Evolutionary conservation across 2,797 vertebrate genomes (phyloP).

Genomic region (Botia kubotai): DNA sequence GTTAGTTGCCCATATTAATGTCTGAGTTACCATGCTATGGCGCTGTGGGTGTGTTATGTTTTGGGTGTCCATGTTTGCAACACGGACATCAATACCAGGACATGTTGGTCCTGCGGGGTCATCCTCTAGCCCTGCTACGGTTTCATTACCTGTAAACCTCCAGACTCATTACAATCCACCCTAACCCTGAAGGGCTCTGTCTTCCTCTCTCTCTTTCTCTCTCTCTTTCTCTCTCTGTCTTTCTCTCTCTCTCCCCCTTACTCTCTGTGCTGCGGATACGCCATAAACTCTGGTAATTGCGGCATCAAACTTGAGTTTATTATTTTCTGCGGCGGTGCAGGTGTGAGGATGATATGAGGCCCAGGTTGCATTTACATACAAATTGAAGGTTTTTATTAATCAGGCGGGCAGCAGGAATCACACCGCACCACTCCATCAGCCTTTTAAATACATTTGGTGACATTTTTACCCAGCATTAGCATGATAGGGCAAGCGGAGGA

Average conservation of each 20-base stretch:
- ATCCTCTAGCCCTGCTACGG: constrained; percentile 24
- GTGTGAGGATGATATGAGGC: constrained; percentile 98
- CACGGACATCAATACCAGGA: constrained; percentile 40
- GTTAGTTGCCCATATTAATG: background rate
- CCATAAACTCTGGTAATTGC: constrained; percentile 99
- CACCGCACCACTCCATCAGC: constrained; percentile 99
- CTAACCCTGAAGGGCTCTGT: constrained; percentile 70
- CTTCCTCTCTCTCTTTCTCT: constrained; percentile 58
- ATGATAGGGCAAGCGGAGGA: constrained; percentile 99
- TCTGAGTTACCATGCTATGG: constrained; percentile 20
- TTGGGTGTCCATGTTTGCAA: constrained; percentile 8
- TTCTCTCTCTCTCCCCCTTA: constrained; percentile 60
- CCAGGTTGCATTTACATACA: constrained; percentile 99
- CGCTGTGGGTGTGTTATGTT: constrained; percentile 29
- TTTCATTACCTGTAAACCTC: constrained; percentile 54
- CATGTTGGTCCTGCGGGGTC: constrained; percentile 44
- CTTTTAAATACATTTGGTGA: constrained; percentile 99
- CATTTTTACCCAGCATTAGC: constrained; percentile 99
- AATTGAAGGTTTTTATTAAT: constrained; percentile 99
- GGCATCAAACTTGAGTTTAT: constrained; percentile 99
- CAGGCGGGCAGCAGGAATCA: constrained; percentile 99
- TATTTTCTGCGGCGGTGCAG: constrained; percentile 98
- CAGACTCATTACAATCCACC: constrained; percentile 62
- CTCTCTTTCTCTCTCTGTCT: constrained; percentile 64
- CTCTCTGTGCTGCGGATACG: constrained; percentile 78